These are phyloP conservation scores for Gari tellinella DNA, from an alignment of 2,888 invertebrate genomes.

Conservation along the genomic window DNA sequence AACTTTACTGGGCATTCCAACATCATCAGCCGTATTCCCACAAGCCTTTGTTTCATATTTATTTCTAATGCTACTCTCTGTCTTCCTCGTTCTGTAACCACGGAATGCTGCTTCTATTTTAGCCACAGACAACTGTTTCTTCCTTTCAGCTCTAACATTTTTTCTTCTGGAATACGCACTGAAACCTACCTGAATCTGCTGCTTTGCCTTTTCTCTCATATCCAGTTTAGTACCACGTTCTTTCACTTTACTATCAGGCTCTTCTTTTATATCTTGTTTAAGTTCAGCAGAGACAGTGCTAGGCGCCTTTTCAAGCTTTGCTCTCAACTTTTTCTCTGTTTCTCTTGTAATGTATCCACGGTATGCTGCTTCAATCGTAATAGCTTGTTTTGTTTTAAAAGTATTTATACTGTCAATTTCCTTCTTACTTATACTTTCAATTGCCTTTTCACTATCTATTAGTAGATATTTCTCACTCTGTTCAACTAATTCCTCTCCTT, in stretches of 20 bases:
- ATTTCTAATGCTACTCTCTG: not conserved
- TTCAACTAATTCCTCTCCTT: conserved; percentile 43
- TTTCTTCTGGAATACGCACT: conserved; percentile 51
- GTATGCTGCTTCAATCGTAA: conserved; percentile 49
- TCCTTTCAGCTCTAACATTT: conserved; percentile 32
- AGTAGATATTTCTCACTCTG: conserved; percentile 34
- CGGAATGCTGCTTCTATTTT: conserved; percentile 6
- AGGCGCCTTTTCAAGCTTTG: conserved; percentile 33
- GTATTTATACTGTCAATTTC: not conserved
- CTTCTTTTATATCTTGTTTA: conserved; percentile 1
- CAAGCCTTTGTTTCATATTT: not conserved
- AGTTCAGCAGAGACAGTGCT: conserved; percentile 25
- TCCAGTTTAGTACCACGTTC: no score
- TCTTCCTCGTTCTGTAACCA: not conserved
- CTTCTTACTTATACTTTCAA: not conserved
- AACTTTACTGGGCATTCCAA: conserved; percentile 47
- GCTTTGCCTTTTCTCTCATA: conserved; percentile 14
- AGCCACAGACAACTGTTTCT: no score
- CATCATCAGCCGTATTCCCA: conserved; percentile 29
- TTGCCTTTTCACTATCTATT: not conserved
- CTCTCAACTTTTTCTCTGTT: conserved; percentile 7
- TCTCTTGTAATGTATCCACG: conserved; percentile 44
- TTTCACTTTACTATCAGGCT: conserved; percentile 23
- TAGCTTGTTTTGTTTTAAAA: conserved; percentile 29
- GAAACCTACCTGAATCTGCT: conserved; percentile 46